These are phyloP conservation scores for Scortum barcoo DNA, from an alignment of 2,113 vertebrate genomes.

Conservation along the genomic window DNA sequence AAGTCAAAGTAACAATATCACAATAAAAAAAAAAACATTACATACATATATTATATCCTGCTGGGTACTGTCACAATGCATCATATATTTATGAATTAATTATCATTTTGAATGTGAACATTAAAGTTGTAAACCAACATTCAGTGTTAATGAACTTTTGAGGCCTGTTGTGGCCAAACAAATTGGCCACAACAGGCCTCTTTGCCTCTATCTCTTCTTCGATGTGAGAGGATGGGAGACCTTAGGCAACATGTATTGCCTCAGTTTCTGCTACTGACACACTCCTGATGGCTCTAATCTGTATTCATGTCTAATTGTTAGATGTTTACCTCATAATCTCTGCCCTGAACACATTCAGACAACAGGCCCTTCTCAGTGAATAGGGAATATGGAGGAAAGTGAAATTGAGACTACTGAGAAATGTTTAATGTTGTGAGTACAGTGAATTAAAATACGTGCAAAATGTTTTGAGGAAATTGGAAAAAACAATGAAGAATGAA, in stretches of 20 bases:
- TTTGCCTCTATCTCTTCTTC: not conserved
- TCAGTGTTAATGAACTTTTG: too few relatives aligned
- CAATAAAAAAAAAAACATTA: too few relatives aligned
- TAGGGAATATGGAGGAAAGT: not conserved
- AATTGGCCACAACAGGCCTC: not conserved
- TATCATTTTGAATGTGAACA: too few relatives aligned
- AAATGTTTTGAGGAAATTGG: too few relatives aligned
- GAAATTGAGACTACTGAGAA: not conserved
- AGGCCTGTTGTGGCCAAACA: too few relatives aligned
- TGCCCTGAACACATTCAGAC: not conserved
- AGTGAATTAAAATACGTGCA: too few relatives aligned
- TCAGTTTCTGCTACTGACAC: not conserved
- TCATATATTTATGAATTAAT: too few relatives aligned
- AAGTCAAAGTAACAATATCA: too few relatives aligned
- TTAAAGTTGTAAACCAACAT: too few relatives aligned
- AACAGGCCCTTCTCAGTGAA: not conserved
- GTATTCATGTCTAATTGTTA: not conserved
- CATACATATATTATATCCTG: too few relatives aligned
- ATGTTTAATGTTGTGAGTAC: too few relatives aligned
- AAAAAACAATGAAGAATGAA: not conserved
- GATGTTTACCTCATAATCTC: not conserved
- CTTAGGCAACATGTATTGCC: not conserved
- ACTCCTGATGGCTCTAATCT: not conserved
- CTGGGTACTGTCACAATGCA: too few relatives aligned
- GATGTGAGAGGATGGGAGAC: not conserved